Evolutionary conservation across 2,797 vertebrate genomes (phyloP), one percentile per base, ranked within the genome.

Genomic region (Tauraco hartlaubi): DNA sequence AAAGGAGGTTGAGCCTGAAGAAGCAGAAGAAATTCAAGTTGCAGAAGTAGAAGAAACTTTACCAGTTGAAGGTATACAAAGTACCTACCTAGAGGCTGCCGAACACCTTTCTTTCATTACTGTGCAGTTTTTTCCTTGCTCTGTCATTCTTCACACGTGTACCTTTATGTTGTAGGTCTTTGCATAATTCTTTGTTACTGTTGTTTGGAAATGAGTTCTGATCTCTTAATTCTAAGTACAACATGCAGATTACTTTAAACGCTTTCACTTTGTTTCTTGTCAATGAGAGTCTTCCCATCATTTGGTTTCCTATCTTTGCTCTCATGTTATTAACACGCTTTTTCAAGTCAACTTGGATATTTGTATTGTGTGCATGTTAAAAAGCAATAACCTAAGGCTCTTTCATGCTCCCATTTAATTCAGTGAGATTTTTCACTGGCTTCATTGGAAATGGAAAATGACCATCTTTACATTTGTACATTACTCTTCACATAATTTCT

Each of bases 61-160:
- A 79, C 95, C 96, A 80, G 72, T 80, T 79, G 81, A 96, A 98
- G 98, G 98, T 98, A 98, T 96, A 94, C 39, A 58, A 31, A 82
- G 35, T 82, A 51, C 46, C 67, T 92, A 55, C 31, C 43, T 68
- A 69, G 46, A 85, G 73, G 73, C 92, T 91, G 44, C 31, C 21
- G 20, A 81, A 78, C 39, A 48, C 35, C n/a, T 75, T 85, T 63
- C 51, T 77, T 88, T 61, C 90, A 51, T 79, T 48, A 58, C 44
- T 37, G 22, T 86, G 67, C 92, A 92, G 12, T 64, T 67, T 92
- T 94, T 95, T 95, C 95, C 89, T 97, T 97, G 37, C 69, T 81
- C 15, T 83, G 5, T 83, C 39, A 4, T 86, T 80, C 74, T 94
- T 90, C 35, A 5, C 35, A 46, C 16, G 1, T 31, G 22, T 89